phyloP scores from a whole-genome alignment of 1,140 invertebrate species.

The Dinoponera quadriceps region DNA sequence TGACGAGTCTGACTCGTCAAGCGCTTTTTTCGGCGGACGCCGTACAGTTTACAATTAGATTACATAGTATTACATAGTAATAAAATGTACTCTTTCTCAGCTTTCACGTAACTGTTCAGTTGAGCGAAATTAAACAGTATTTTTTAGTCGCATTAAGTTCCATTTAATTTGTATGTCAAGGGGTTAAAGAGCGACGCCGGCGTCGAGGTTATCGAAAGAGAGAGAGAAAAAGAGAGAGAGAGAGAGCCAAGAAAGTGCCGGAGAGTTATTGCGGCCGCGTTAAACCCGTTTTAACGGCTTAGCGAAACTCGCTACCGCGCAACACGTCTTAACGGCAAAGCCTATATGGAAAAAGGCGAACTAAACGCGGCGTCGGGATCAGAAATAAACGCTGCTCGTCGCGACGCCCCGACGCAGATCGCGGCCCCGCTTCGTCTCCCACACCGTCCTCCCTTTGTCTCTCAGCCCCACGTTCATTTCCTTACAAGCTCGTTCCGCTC shows the following conservation, averaged over 20 bases:
- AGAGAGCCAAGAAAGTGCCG: constrained; percentile 17
- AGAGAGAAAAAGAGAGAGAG: not conserved
- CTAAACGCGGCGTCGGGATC: not conserved
- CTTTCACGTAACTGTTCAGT: too few species aligned
- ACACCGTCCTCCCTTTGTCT: not conserved
- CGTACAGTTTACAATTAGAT: too few species aligned
- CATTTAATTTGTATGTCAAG: too few species aligned
- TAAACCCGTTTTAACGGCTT: constrained; percentile 37
- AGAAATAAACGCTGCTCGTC: not conserved
- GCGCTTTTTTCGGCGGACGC: too few species aligned
- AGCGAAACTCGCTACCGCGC: not conserved
- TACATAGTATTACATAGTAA: too few species aligned
- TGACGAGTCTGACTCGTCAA: too few species aligned
- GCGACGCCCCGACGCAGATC: constrained; percentile 1
- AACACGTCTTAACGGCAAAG: not conserved
- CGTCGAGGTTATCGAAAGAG: constrained; percentile 37
- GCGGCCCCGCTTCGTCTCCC: not conserved
- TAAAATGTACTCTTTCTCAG: too few species aligned
- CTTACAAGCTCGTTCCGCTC: constrained; percentile 16
- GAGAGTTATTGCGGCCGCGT: constrained; percentile 3
- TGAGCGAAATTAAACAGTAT: too few species aligned
- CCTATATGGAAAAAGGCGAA: not conserved
- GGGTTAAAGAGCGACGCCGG: constrained; percentile 41
- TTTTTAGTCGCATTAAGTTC: too few species aligned
- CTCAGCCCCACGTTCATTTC: not conserved